A percentile compares a stretch with the other conserved stretches of the same genome.
Evolutionary conservation across 2,888 invertebrate species (phyloP).

Genomic region (Phania funesta): DNA sequence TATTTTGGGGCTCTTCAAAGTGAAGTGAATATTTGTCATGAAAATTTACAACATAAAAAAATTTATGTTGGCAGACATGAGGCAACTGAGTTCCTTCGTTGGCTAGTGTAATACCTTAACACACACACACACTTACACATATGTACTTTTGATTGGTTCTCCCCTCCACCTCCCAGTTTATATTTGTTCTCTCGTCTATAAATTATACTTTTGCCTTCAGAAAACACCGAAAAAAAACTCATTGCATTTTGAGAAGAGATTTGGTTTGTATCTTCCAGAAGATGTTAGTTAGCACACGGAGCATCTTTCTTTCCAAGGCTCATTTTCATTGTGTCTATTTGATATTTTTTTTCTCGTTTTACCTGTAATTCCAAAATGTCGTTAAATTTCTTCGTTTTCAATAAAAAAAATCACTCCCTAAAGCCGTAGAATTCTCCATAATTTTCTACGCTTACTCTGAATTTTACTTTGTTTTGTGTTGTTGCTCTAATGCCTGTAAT

Average conservation of each 20-base stretch:
- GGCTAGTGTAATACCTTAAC: too few species aligned
- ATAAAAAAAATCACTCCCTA: constrained; percentile 9
- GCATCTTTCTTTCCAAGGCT: constrained; percentile 30
- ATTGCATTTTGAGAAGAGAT: constrained; percentile 27
- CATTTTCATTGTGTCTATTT: constrained; percentile 2
- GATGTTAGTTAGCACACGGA: constrained; percentile 13
- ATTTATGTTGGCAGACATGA: constrained; percentile 61
- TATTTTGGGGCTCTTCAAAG: constrained; percentile 65
- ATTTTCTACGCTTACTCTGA: background rate
- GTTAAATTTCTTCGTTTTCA: background rate
- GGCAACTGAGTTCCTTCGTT: constrained; percentile 11
- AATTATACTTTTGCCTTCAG: background rate
- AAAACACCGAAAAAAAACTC: constrained; percentile 48
- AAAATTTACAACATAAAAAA: constrained; percentile 65
- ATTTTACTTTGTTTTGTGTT: background rate
- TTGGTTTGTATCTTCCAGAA: constrained; percentile 24
- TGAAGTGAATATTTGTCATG: constrained; percentile 67
- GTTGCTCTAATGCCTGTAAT: constrained; percentile 50
- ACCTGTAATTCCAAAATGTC: background rate
- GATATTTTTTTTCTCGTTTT: background rate
- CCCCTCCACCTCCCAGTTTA: background rate
- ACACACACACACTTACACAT: too few species aligned
- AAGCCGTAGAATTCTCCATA: background rate
- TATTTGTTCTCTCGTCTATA: background rate
- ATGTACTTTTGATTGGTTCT: too few species aligned